Percentiles rank a stretch among this genome's conserved stretches.
Conservation (phyloP, 2,797 vertebrate species). For the Ctenopoma multispine region DNA sequence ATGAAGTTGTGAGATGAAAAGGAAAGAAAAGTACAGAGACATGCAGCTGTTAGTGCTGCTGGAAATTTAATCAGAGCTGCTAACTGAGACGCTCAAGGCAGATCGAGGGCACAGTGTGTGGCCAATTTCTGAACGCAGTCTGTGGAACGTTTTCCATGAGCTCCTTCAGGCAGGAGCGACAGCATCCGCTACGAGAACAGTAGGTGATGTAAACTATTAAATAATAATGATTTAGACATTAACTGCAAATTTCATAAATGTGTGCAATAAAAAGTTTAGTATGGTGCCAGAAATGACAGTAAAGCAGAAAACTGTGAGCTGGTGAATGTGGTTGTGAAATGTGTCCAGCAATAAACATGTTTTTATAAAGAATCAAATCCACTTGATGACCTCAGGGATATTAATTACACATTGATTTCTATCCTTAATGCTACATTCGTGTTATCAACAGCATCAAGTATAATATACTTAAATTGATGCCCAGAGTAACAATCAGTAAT, state of each 20-base stretch:
- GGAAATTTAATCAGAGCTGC: constrained; percentile 6
- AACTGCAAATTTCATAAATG: background rate
- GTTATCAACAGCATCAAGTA: no score
- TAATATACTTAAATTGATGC: no score
- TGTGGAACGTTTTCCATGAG: background rate
- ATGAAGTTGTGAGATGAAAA: constrained; percentile 24
- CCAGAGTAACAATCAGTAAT: no score
- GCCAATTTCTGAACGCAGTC: background rate
- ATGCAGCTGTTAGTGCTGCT: constrained; percentile 12
- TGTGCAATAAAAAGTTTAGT: no score
- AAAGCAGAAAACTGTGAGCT: no score
- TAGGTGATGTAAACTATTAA: background rate
- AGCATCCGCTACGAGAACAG: background rate
- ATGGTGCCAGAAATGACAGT: no score
- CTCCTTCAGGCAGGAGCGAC: background rate
- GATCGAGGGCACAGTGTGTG: background rate
- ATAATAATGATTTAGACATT: background rate
- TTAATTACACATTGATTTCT: no score
- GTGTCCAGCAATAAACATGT: no score
- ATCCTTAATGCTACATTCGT: no score
- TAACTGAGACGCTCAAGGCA: background rate
- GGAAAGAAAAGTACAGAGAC: background rate
- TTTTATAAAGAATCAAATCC: no score
- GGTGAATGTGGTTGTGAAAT: no score
- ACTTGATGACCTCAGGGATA: no score